Evolutionary conservation across 2,888 invertebrate genomes (phyloP), one percentile per base, ranked within the genome.

Genomic region (Chymomyza caudatula): DNA sequence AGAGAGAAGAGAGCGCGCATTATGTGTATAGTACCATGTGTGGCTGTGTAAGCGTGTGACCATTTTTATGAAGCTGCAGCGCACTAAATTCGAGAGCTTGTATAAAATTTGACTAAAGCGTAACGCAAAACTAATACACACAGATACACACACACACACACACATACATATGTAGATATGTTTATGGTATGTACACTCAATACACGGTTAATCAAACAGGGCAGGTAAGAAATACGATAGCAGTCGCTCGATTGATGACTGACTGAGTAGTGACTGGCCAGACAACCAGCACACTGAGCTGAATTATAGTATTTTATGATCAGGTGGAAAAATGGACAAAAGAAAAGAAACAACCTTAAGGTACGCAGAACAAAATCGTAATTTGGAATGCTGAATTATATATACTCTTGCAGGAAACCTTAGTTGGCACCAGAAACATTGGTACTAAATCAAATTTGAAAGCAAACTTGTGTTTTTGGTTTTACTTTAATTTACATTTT

Each of bases 51-150:
- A 37, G 29, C 29, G 29, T 37, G 29, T 37, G 29, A 37, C 29
- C 29, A 37, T 37, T 37, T 37, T 37, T 37, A 37, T 37, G 29
- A 37, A 37, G 29, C 29, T 37, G 29, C 29, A 37, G 29, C 29
- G 29, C 29, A 37, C 29, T 11, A 37, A 37, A 37, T 37, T 37
- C 29, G 29, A 37, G 11, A 37, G 11, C 8, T 37, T 37, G 29
- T 37, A 37, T 37, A 37, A 80, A 84, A 84, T 84, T 80, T 78
- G 84, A 84, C 84, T 80, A 77, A 84, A 78, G 78, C 77, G 78
- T 77, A 77, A 76, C 76, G 71, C 72, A 78, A n/a, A 78, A 79
- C 84, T 84, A 77, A 77, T 77, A 69, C 63, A 68, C 65, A 75
- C 56, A 65, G 59, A 74, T 63, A 29, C 63, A 55, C 57, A 64